Conservation (phyloP, 2,113 vertebrate genomes). For the Elachura formosa region DNA sequence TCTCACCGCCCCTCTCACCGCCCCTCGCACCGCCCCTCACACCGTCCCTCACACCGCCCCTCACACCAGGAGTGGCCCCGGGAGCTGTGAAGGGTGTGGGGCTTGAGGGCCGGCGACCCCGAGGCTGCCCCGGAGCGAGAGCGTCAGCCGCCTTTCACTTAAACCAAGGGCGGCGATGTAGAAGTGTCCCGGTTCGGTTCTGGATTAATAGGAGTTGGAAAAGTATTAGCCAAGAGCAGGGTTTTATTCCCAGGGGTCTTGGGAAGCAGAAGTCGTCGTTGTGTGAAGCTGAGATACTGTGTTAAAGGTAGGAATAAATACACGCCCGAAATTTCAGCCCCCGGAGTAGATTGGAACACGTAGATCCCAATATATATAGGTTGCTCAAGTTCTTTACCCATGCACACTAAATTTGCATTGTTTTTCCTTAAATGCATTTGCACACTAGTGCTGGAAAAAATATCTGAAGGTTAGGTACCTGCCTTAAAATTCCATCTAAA, state of each 20-base stretch:
- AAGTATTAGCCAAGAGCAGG: background rate
- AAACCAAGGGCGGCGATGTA: fast-evolving
- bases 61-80: too few species aligned
- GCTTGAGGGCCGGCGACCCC: fast-evolving
- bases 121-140: fast-evolving
- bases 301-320: background rate
- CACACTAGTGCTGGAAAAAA: background rate
- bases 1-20: too few species aligned
- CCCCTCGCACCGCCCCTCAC: background rate
- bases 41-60: background rate
- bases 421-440: background rate
- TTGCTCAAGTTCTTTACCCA: background rate
- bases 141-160: fast-evolving
- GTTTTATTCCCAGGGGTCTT: background rate
- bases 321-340: background rate
- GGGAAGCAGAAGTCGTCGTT: background rate
- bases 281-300: background rate
- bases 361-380: background rate
- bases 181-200: fast-evolving
- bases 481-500: background rate
- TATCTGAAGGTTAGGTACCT: background rate
- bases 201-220: background rate
- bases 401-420: background rate
- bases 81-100: too few species aligned
- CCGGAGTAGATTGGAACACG: background rate